Evolutionary conservation across 35 echinoderm and acorn worm species (phyloP), one percentile per base, ranked within the genome.

Genomic region (Ptychodera flava): DNA sequence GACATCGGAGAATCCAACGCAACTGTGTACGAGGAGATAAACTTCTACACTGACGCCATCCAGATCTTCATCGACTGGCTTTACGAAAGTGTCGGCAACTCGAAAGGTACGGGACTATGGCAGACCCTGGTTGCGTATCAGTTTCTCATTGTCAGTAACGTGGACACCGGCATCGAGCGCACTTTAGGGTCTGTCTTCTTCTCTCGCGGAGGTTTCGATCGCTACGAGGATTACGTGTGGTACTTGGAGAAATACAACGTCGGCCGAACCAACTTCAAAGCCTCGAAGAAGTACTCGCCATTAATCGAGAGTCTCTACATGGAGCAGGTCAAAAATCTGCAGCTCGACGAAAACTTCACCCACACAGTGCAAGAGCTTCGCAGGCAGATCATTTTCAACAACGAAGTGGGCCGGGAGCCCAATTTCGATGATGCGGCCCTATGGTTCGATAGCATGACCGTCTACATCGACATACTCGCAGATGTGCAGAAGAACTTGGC

Each of bases 41-140:
- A 77, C n/a, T 77, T 77, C 75, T 77, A 77, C 75, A 77, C 75
- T 15, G 75, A 77, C 15, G 15, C n/a, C 75, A 15, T 77, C 15
- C 75, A 77, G 75, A 77, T 77, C 75, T 77, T 77, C n/a, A 77
- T 77, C 15, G 75, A 77, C 75, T 77, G 75, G 75, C 75, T 77
- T 15, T 77, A 77, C 75, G 75, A 77, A n/a, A 77, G 75, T n/a
- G 75, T 77, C n/a, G 75, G 75, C 15, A 77, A 77, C 75, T 77
- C 75, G n/a, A 77, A 77, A 77, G 75, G 75, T 15, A 15, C 15
- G 15, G 75, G 75, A 15, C 15, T 77, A n/a, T 77, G 75, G 75
- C 15, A 15, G 15, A 77, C 75, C n/a, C 75, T 77, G 15, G 75
- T 77, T 77, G 75, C 75, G 15, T 77, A 77, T 77, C 75, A 77